These are phyloP conservation scores for Pristionchus maxplancki DNA, from an alignment of 2,888 invertebrate species.

Conservation along the genomic window DNA sequence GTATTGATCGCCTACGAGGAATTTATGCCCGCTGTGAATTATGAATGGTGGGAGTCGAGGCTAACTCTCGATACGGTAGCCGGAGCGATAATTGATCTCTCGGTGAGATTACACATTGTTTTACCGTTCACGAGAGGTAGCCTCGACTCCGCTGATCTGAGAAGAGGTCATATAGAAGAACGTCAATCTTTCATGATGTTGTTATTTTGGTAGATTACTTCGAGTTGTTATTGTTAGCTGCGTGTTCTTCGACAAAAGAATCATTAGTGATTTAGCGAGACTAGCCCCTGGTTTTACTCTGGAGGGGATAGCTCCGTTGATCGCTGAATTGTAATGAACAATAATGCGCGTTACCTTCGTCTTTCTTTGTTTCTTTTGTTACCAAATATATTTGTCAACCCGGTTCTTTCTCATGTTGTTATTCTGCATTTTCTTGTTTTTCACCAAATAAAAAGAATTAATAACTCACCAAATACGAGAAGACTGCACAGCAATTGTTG, in stretches of 20 bases:
- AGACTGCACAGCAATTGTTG: too few species aligned
- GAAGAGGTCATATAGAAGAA: conserved; percentile 6
- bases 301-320: neutral
- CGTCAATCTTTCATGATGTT: neutral
- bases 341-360: neutral
- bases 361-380: neutral
- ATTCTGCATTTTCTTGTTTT: neutral
- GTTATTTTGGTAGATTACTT: neutral
- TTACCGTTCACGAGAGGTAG: conserved; percentile 16
- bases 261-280: neutral
- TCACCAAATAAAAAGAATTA: neutral
- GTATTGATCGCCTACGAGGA: conserved; percentile 1
- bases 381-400: neutral
- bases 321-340: neutral
- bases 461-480: too few species aligned
- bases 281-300: neutral
- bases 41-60: conserved; percentile 1
- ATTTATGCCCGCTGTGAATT: neutral
- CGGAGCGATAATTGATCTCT: neutral
- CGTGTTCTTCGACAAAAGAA: neutral
- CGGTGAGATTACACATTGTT: neutral
- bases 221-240: neutral
- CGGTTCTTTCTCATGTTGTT: neutral
- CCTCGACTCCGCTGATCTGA: conserved; percentile 37
- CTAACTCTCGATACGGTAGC: conserved; percentile 16